These are phyloP conservation scores for Noctua pronuba DNA, from an alignment of 2,888 invertebrate genomes.

Conservation along the genomic window DNA sequence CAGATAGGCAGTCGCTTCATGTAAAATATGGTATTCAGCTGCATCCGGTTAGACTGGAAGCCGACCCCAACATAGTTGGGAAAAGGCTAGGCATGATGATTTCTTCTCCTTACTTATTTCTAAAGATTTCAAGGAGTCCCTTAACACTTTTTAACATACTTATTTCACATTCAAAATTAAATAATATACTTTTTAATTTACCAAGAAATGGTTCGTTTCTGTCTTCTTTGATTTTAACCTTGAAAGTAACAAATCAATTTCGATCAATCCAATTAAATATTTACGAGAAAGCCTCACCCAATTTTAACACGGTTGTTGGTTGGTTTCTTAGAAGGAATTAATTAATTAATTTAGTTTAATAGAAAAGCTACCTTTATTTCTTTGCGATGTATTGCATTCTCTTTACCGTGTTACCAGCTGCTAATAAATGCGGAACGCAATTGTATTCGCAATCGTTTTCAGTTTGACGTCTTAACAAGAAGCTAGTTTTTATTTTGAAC, in stretches of 20 bases:
- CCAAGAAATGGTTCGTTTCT: slow-evolving; percentile 11
- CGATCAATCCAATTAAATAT: slow-evolving; percentile 49
- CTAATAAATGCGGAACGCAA: neutral
- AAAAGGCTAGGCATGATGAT: too few species aligned
- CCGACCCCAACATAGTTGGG: too few species aligned
- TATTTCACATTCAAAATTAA: neutral
- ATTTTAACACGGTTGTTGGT: slow-evolving; percentile 27
- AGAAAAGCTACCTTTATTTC: slow-evolving; percentile 11
- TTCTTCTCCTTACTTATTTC: neutral
- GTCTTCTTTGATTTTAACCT: slow-evolving; percentile 34
- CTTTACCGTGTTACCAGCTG: neutral
- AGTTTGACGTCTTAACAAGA: neutral
- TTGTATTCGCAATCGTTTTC: neutral
- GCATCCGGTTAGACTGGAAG: too few species aligned
- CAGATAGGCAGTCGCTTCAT: too few species aligned
- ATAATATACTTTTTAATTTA: slow-evolving; percentile 1
- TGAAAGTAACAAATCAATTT: slow-evolving; percentile 51
- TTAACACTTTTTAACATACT: neutral
- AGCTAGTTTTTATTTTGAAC: neutral
- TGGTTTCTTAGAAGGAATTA: slow-evolving; percentile 33
- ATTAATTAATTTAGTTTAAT: slow-evolving; percentile 39
- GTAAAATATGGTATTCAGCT: too few species aligned
- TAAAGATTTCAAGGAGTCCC: neutral
- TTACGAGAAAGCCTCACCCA: slow-evolving; percentile 42
- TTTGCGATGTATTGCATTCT: neutral